Percentiles rank a stretch among this genome's conserved stretches.
Conservation (phyloP, 2,797 vertebrate genomes). For the Hypotaenidia philippensis region DNA sequence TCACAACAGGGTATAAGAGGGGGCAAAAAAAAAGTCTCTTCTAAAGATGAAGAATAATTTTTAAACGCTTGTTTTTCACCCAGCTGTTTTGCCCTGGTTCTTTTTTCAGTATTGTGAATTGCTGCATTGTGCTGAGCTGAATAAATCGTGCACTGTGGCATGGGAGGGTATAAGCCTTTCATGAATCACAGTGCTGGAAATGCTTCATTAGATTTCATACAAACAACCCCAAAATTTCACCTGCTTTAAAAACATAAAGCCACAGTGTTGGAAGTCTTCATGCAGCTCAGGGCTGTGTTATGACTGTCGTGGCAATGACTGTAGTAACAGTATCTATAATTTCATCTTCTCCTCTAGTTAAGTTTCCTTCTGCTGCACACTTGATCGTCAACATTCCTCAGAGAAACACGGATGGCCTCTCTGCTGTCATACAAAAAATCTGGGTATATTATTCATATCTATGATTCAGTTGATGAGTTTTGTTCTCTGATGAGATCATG, state of each 20-base stretch:
- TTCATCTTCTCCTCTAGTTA: background rate
- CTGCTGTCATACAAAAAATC: background rate
- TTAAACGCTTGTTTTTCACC: background rate
- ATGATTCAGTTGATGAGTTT: background rate
- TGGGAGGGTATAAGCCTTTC: background rate
- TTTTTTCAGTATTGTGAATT: background rate
- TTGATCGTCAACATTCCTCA: background rate
- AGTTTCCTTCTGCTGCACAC: background rate
- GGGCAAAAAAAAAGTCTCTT: background rate
- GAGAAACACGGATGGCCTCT: background rate
- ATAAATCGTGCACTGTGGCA: background rate
- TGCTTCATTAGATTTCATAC: background rate
- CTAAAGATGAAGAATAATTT: background rate
- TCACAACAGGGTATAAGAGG: background rate
- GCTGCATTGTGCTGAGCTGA: background rate
- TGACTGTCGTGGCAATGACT: background rate
- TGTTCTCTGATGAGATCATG: background rate
- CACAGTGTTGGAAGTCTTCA: background rate
- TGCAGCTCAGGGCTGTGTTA: background rate
- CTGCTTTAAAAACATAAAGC: background rate
- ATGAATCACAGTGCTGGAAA: background rate
- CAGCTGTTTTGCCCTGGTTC: background rate
- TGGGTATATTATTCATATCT: background rate
- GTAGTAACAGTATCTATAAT: background rate
- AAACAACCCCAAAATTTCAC: background rate